phyloP scores from a whole-genome alignment of 2,888 invertebrate genomes.

The Antheraea yamamai region DNA sequence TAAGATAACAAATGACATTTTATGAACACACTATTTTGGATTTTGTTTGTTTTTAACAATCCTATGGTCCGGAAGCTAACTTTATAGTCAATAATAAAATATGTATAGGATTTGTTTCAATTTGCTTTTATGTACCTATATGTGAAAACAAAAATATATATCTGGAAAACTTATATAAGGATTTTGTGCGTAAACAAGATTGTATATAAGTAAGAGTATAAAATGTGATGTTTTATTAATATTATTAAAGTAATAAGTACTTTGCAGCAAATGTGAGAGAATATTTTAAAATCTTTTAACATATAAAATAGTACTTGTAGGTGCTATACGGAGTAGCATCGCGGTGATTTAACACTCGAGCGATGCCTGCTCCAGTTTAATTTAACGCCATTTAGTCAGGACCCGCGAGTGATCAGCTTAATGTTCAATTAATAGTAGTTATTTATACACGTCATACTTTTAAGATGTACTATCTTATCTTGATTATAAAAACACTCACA shows the following conservation, averaged over 20 bases:
- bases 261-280: background rate
- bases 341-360: conserved; percentile 50
- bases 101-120: too few relatives aligned
- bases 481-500: background rate
- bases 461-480: background rate
- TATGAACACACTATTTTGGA: background rate
- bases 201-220: too few relatives aligned
- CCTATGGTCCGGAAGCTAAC: too few relatives aligned
- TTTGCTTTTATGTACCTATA: too few relatives aligned
- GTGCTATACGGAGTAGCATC: conserved; percentile 2
- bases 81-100: too few relatives aligned
- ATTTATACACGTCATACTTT: conserved; percentile 29
- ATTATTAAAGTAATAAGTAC: background rate
- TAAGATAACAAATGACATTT: background rate
- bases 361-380: conserved; percentile 45
- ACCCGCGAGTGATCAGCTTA: conserved; percentile 41
- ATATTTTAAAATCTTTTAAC: background rate
- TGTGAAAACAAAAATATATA: too few relatives aligned
- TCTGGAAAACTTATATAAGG: too few relatives aligned
- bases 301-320: background rate
- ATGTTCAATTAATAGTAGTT: conserved; percentile 52
- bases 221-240: background rate
- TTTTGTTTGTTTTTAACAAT: too few relatives aligned
- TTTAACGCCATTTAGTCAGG: conserved; percentile 55
- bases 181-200: too few relatives aligned